phyloP scores from a whole-genome alignment of 2,113 vertebrate species.

The Alces alces region DNA sequence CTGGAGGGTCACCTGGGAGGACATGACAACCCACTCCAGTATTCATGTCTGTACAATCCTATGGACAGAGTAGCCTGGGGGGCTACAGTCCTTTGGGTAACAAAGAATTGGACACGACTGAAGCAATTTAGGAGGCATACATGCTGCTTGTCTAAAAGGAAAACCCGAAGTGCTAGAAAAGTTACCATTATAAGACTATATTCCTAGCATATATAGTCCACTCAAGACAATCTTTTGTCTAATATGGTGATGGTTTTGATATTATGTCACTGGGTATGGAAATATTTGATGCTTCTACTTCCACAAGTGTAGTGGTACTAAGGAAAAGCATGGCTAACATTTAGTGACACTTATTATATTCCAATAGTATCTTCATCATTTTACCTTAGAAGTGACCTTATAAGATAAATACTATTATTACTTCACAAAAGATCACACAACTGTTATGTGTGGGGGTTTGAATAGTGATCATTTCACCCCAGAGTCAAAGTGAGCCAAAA shows the following conservation, averaged over 20 bases:
- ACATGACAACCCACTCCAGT: not conserved
- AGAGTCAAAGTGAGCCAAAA: not conserved
- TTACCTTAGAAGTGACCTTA: slow-evolving; percentile 13
- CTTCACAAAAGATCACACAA: not conserved
- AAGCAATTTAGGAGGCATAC: not conserved
- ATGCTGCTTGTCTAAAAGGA: not conserved
- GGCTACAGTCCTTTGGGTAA: not conserved
- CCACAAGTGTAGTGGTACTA: not conserved
- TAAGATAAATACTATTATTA: not conserved
- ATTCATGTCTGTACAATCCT: not conserved
- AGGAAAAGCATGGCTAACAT: not conserved
- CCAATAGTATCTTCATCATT: not conserved
- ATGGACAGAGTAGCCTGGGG: not conserved
- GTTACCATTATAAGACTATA: not conserved
- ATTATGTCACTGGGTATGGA: not conserved
- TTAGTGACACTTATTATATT: not conserved
- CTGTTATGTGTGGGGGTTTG: not conserved
- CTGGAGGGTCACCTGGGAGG: not conserved
- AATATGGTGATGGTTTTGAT: not conserved
- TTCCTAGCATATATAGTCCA: not conserved
- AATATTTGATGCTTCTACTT: not conserved
- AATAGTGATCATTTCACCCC: not conserved
- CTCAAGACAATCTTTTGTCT: not conserved
- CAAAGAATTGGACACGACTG: not conserved
- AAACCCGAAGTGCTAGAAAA: not conserved